Percentiles rank a stretch among this genome's conserved stretches.
These are phyloP conservation scores for Tinea semifulvella DNA, from an alignment of 2,888 invertebrate genomes.

Conservation along the genomic window DNA sequence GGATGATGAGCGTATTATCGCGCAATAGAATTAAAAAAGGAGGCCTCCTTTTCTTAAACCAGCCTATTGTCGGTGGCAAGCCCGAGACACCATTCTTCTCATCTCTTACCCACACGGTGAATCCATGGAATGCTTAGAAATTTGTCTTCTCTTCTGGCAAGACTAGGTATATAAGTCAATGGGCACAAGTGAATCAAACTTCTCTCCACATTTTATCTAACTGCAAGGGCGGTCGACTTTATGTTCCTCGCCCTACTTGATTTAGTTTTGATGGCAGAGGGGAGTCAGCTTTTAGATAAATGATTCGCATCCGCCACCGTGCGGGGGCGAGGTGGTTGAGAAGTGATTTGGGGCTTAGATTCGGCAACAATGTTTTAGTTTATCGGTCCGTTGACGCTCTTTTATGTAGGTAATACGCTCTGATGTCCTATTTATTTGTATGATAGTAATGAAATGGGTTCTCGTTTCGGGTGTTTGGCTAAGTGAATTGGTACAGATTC, in stretches of 20 bases:
- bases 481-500: slow-evolving; percentile 38
- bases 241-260: slow-evolving; percentile 59
- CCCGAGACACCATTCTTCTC: no score
- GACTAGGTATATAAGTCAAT: no score
- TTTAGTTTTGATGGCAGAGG: slow-evolving; percentile 63
- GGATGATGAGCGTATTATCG: no score
- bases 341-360: slow-evolving; percentile 29
- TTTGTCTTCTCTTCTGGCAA: no score
- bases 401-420: slow-evolving; percentile 23
- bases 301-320: slow-evolving; percentile 36
- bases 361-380: slow-evolving; percentile 55
- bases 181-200: slow-evolving; percentile 60
- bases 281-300: slow-evolving; percentile 60
- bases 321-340: slow-evolving; percentile 20
- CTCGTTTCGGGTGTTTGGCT: slow-evolving; percentile 32
- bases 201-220: slow-evolving; percentile 61
- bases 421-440: slow-evolving; percentile 38
- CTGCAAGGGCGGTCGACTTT: slow-evolving; percentile 61
- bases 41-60: no score
- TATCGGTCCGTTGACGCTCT: slow-evolving; percentile 35
- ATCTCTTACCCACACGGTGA: no score
- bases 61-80: no score
- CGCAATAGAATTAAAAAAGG: no score
- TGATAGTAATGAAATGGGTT: slow-evolving; percentile 51
- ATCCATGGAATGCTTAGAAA: no score